Percentiles rank a stretch among this genome's conserved stretches.
Evolutionary conservation across 2,888 invertebrate genomes (phyloP).

Genomic region (Cephus runcator): DNA sequence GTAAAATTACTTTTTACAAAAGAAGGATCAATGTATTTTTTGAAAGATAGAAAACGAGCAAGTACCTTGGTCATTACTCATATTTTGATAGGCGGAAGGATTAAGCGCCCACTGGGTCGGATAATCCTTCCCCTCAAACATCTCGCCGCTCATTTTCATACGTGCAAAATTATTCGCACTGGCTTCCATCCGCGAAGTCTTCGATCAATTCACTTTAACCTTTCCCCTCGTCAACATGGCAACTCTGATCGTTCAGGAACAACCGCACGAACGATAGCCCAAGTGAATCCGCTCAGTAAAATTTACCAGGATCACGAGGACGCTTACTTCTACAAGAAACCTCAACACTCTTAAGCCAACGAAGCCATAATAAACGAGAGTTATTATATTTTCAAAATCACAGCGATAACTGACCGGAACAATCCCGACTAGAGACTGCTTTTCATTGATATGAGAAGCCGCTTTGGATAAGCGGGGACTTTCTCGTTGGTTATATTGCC

Average conservation of each 20-base stretch:
- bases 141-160: constrained; percentile 62
- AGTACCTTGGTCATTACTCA: constrained; percentile 79
- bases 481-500: background rate
- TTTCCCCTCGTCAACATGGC: constrained; percentile 8
- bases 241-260: background rate
- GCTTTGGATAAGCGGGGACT: background rate
- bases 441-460: background rate
- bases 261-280: background rate
- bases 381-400: background rate
- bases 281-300: background rate
- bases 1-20: constrained; percentile 6
- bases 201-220: constrained; percentile 4
- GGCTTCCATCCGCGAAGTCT: background rate
- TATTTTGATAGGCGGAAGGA: constrained; percentile 83
- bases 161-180: background rate
- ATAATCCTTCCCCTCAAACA: constrained; percentile 72
- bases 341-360: background rate
- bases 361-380: background rate
- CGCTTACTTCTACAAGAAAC: background rate
- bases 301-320: background rate
- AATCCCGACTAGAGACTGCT: background rate
- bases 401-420: background rate
- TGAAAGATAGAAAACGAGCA: background rate
- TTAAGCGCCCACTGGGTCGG: constrained; percentile 85
- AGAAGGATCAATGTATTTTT: background rate